Evolutionary conservation across 1,140 invertebrate genomes (phyloP).

Genomic region (Cotesia typhae): DNA sequence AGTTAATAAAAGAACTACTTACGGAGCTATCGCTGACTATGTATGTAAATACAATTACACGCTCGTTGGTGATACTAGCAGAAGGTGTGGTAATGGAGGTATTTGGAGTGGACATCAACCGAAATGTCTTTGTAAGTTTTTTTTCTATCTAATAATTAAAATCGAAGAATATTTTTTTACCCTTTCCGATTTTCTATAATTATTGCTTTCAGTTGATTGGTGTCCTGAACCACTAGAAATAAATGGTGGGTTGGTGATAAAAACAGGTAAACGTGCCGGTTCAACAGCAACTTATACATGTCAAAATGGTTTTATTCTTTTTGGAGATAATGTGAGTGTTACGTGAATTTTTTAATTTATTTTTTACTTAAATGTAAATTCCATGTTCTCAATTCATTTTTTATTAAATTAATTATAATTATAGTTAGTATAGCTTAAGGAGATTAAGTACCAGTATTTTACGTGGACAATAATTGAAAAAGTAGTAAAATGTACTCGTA

Average conservation of each 20-base stretch:
- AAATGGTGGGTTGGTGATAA: constrained; percentile 75
- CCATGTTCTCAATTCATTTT: not conserved
- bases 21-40: constrained; percentile 79
- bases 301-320: constrained; percentile 83
- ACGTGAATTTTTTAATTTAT: not conserved
- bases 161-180: constrained; percentile 1
- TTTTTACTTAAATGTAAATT: not conserved
- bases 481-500: constrained; percentile 32
- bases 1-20: constrained; percentile 76
- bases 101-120: constrained; percentile 83
- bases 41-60: constrained; percentile 86
- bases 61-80: constrained; percentile 75
- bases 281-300: constrained; percentile 83
- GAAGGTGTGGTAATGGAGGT: constrained; percentile 81
- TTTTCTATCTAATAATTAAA: constrained; percentile 10
- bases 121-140: constrained; percentile 76
- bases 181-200: constrained; percentile 1
- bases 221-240: constrained; percentile 82
- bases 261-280: constrained; percentile 76
- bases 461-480: not conserved
- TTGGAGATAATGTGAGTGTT: constrained; percentile 77
- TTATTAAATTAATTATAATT: too few species aligned
- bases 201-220: constrained; percentile 73
- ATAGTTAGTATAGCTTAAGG: too few species aligned
- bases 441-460: too few species aligned